These are phyloP conservation scores for Anastrepha obliqua DNA, from an alignment of 1,140 invertebrate species.

Conservation along the genomic window DNA sequence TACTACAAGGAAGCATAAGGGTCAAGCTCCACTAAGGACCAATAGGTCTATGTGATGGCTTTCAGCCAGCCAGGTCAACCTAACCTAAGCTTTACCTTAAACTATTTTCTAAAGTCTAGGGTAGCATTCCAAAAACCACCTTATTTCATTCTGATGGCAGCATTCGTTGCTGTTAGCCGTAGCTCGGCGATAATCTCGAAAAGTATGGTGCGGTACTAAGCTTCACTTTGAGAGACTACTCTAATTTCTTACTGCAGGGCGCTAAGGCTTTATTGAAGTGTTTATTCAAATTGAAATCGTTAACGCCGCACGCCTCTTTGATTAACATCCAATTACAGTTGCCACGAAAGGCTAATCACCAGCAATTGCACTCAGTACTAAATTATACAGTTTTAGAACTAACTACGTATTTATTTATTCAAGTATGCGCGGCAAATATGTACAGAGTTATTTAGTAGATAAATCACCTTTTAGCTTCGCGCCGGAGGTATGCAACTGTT, in stretches of 20 bases:
- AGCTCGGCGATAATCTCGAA: too few species aligned
- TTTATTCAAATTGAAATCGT: slow-evolving; percentile 14
- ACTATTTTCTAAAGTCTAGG: too few species aligned
- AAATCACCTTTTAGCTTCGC: slow-evolving; percentile 67
- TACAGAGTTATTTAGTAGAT: slow-evolving; percentile 5
- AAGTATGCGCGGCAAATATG: not conserved
- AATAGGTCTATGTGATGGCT: too few species aligned
- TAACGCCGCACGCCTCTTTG: not conserved
- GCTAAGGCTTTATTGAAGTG: not conserved
- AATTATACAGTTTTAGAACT: not conserved
- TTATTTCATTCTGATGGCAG: too few species aligned
- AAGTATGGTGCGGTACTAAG: too few species aligned
- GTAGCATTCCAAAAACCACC: too few species aligned
- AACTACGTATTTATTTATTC: not conserved
- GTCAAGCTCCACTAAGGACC: too few species aligned
- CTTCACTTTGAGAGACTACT: too few species aligned
- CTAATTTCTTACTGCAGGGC: not conserved
- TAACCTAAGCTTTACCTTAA: too few species aligned
- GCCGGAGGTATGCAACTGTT: slow-evolving; percentile 67
- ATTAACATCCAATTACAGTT: not conserved
- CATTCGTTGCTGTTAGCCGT: too few species aligned
- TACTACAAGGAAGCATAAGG: too few species aligned
- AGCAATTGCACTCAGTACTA: not conserved
- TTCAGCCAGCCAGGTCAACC: too few species aligned
- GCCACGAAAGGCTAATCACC: not conserved